These are phyloP conservation scores for Porphyrio hochstetteri DNA, from an alignment of 2,113 vertebrate species.

Conservation along the genomic window DNA sequence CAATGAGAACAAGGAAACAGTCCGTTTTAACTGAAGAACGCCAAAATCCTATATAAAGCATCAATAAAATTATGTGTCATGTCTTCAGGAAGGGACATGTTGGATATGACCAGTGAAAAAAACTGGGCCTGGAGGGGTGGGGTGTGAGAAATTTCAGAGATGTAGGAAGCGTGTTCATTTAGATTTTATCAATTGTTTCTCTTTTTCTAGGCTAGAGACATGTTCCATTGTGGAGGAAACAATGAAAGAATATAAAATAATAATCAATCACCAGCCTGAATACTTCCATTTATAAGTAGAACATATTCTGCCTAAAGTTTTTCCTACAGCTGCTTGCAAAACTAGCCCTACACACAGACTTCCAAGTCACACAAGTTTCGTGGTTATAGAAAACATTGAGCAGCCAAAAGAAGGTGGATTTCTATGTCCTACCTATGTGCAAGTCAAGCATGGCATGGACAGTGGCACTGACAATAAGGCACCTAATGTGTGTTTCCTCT, in stretches of 20 bases:
- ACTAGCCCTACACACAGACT: background rate
- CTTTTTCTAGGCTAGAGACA: conserved; percentile 7
- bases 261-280: background rate
- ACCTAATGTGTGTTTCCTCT: background rate
- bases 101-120: background rate
- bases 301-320: background rate
- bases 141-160: background rate
- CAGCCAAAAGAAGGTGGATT: background rate
- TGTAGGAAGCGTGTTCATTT: background rate
- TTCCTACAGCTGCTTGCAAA: background rate
- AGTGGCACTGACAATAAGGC: background rate
- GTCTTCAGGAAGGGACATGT: conserved; percentile 10
- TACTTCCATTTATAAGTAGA: background rate
- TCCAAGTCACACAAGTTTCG: background rate
- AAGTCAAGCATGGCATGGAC: background rate
- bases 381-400: background rate
- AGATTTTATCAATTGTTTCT: background rate
- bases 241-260: conserved; percentile 14
- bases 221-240: background rate
- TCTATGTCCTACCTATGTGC: background rate
- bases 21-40: background rate
- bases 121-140: background rate
- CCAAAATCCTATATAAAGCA: background rate
- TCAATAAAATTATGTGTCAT: background rate
- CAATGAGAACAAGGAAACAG: background rate